phyloP scores from a whole-genome alignment of 2,888 invertebrate genomes.

The Agrilus mali region DNA sequence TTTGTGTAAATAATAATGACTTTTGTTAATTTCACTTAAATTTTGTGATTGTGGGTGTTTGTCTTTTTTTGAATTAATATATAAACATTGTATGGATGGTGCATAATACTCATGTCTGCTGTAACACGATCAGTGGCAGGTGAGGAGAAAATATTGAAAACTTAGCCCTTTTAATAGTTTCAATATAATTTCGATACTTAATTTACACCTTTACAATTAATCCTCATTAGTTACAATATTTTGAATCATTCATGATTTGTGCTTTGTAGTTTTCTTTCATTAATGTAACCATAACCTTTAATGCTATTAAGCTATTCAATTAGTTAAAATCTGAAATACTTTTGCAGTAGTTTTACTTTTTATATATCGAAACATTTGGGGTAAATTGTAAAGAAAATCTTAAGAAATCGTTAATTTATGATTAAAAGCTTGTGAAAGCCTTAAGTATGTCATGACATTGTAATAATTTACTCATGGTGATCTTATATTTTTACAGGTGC shows the following conservation, averaged over 20 bases:
- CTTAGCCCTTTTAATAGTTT: too few species aligned
- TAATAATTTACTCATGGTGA: conserved; percentile 1
- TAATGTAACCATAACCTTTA: background rate
- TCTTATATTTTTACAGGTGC: conserved; percentile 45
- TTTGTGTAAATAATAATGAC: conserved; percentile 11
- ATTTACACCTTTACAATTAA: too few species aligned
- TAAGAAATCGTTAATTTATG: too few species aligned
- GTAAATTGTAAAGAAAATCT: too few species aligned
- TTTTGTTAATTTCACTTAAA: conserved; percentile 11
- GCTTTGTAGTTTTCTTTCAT: conserved; percentile 2
- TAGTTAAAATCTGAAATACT: background rate
- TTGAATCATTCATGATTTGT: too few species aligned
- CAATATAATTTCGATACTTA: too few species aligned
- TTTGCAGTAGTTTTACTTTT: too few species aligned
- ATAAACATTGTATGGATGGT: conserved; percentile 29
- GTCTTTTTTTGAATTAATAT: conserved; percentile 17
- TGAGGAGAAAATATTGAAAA: conserved; percentile 21
- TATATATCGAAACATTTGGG: too few species aligned
- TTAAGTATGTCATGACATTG: background rate
- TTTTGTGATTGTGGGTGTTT: conserved; percentile 17
- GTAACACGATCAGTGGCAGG: conserved; percentile 40
- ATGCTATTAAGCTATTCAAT: background rate
- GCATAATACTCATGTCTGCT: conserved; percentile 38
- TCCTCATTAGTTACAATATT: too few species aligned
- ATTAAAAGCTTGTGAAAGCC: too few species aligned